Evolutionary conservation across 2,113 vertebrate species (phyloP).

Genomic region (Lophotis ruficrista): DNA sequence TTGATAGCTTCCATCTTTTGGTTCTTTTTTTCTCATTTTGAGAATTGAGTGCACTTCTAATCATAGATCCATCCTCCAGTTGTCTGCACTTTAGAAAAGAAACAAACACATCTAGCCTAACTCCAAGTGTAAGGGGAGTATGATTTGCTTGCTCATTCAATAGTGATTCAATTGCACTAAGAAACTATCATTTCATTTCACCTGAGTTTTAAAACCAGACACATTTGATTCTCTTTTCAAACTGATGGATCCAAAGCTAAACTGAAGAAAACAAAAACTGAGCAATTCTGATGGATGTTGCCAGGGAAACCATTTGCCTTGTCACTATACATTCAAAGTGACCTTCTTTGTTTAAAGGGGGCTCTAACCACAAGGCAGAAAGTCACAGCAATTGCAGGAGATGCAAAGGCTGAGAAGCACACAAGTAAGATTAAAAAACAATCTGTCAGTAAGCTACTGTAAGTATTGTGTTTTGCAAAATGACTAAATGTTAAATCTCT

Average conservation of each 20-base stretch:
- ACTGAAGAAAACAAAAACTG: neutral
- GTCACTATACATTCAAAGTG: neutral
- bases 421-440: neutral
- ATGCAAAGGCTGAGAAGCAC: neutral
- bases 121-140: neutral
- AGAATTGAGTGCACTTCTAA: neutral
- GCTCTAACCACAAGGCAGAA: neutral
- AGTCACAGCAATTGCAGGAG: neutral
- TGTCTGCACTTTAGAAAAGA: neutral
- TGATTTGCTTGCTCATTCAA: neutral
- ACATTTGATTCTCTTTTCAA: neutral
- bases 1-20: neutral
- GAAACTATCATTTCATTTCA: neutral
- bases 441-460: neutral
- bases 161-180: neutral
- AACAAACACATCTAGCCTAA: neutral
- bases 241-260: neutral
- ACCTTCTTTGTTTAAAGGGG: neutral
- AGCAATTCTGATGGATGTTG: neutral
- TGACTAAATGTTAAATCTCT: neutral
- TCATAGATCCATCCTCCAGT: neutral
- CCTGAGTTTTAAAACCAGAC: neutral
- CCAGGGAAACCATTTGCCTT: neutral
- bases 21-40: neutral
- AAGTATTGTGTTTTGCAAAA: neutral